Evolutionary conservation across 2,797 vertebrate species (phyloP).

Genomic region (Semotilus atromaculatus): DNA sequence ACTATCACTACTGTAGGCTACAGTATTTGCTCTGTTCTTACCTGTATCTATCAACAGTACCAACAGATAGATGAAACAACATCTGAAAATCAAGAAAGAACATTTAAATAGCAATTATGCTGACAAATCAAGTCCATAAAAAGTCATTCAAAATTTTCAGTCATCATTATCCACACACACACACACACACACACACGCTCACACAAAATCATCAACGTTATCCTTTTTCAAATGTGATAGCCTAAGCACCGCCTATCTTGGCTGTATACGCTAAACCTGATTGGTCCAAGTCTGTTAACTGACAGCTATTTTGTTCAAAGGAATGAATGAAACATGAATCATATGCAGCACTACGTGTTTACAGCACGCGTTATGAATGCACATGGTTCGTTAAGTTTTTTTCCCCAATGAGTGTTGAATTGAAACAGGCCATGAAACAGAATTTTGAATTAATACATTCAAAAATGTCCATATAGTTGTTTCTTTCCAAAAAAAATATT

Average conservation of each 20-base stretch:
- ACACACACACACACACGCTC: too few relatives aligned
- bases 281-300: not conserved
- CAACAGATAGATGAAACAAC: not conserved
- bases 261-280: not conserved
- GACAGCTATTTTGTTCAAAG: not conserved
- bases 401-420: not conserved
- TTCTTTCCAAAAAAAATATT: too few relatives aligned
- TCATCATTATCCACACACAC: too few relatives aligned
- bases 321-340: not conserved
- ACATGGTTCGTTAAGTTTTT: not conserved
- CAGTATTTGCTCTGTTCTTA: not conserved
- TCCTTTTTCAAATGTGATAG: not conserved
- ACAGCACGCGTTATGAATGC: not conserved
- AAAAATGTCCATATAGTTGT: not conserved
- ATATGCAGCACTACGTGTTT: too few relatives aligned
- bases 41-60: not conserved
- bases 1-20: too few relatives aligned
- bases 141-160: not conserved
- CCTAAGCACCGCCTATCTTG: too few relatives aligned
- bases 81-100: not conserved
- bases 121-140: not conserved
- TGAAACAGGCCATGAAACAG: not conserved
- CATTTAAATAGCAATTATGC: not conserved
- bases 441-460: not conserved
- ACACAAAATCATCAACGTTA: not conserved